These are phyloP conservation scores for Amblyjoppa proteus DNA, from an alignment of 2,888 invertebrate genomes.

Conservation along the genomic window DNA sequence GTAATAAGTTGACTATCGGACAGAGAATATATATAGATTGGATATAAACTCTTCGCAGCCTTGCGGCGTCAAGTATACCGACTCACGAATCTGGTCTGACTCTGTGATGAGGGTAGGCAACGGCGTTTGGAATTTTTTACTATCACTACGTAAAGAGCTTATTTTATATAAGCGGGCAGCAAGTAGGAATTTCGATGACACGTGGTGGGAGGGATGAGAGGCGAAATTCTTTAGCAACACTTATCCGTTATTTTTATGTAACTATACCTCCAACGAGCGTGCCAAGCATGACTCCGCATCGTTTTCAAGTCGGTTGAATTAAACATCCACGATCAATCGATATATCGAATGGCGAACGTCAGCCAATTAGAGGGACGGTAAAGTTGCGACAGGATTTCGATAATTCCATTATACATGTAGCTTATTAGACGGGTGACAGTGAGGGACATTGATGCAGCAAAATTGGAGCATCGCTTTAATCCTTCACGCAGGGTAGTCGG, in stretches of 20 bases:
- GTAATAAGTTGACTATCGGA: slow-evolving; percentile 22
- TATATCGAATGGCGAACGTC: background rate
- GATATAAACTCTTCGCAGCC: background rate
- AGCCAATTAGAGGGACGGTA: background rate
- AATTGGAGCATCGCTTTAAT: slow-evolving; percentile 4
- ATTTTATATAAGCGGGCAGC: slow-evolving; percentile 1
- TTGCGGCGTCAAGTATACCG: background rate
- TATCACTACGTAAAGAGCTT: background rate
- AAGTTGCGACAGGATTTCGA: background rate
- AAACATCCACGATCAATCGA: background rate
- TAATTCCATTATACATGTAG: slow-evolving; percentile 4
- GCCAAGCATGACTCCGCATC: background rate
- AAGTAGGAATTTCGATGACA: background rate
- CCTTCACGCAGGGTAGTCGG: background rate
- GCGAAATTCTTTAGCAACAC: background rate
- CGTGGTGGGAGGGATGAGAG: background rate
- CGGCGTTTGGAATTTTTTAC: slow-evolving; percentile 1
- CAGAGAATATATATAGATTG: slow-evolving; percentile 3
- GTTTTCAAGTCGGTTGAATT: background rate
- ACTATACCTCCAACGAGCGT: background rate
- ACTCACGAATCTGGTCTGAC: background rate
- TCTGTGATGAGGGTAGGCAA: background rate
- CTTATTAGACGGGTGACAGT: background rate
- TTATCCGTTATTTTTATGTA: background rate
- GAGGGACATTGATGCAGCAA: background rate